Base-by-base conservation (phyloP, 1,140 invertebrate species). In the Drosophila lowei region DNA sequence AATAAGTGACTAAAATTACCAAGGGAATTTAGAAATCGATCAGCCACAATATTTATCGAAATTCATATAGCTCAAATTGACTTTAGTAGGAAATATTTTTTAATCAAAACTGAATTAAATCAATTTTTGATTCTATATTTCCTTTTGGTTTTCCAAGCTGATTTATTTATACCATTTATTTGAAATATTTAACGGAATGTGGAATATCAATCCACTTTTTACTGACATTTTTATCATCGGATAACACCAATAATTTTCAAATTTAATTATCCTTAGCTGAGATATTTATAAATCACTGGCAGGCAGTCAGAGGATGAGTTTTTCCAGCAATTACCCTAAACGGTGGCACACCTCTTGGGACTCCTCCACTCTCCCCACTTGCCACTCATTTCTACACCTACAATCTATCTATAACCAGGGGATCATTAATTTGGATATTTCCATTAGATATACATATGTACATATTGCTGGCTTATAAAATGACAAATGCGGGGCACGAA, bases 401-500 rank as follows among this genome's bases (percentile, higher is more conserved):
- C 25, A 70, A 72, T 46, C 46, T 72, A 72, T 72, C 52, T 62
- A 63, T 72, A 41, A 56, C 25, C 9, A 13, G 13, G 60, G 60
- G 18, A 55, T 41, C 16, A 72, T 63, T 56, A 63, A 47, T 72
- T 73, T 57, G 13, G 34, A 9, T 72, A 64, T 73, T 73, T 73
- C 59, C 71, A 43, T 6, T 57, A n/a, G 18, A 18, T 18, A 18
- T n/a, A n/a, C n/a, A n/a, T 0, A 18, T 18, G 18, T 25, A 25
- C 44, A 30, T 21, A 68, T 49, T 68, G 56, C 18, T 56, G 49
- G 72, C 54, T 76, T 67, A 75, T 34, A 50, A 59, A 66, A 66
- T 74, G 72, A 75, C 46, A 75, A 75, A 74, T 75, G 71, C 28
- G 48, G n/a, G 3, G 16, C 59, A 58, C 57, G 34, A 56, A 47